A percentile compares a stretch with the other conserved stretches of the same genome.
Conservation (phyloP, 2,888 invertebrate species). For the Zhuqinia jingwanae region DNA sequence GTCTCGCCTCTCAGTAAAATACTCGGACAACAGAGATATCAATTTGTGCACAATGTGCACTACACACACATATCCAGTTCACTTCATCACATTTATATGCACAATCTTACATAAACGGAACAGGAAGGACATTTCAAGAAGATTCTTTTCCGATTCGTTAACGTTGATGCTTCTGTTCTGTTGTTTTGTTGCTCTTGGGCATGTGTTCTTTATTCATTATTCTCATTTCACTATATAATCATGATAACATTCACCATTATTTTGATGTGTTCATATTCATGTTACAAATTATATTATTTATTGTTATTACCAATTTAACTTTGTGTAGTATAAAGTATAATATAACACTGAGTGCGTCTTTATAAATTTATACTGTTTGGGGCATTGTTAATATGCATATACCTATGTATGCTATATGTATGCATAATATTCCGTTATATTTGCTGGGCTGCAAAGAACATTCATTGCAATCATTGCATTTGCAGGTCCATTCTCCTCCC, state of each 20-base stretch:
- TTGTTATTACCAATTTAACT: no score
- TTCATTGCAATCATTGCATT: neutral
- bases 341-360: no score
- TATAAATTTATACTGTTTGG: no score
- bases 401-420: no score
- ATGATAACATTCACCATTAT: neutral
- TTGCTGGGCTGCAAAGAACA: neutral
- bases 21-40: neutral
- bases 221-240: neutral
- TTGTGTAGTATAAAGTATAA: no score
- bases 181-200: neutral
- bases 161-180: neutral
- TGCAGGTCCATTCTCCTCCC: neutral
- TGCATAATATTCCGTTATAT: neutral
- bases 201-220: neutral
- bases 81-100: neutral
- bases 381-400: no score
- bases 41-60: no score
- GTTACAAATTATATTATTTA: no score
- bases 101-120: constrained; percentile 28
- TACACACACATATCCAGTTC: no score
- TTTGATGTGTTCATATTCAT: neutral
- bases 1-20: neutral
- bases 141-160: neutral
- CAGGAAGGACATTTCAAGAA: constrained; percentile 64